These are phyloP conservation scores for Paraplagusia blochii DNA, from an alignment of 2,113 vertebrate genomes.

Conservation along the genomic window DNA sequence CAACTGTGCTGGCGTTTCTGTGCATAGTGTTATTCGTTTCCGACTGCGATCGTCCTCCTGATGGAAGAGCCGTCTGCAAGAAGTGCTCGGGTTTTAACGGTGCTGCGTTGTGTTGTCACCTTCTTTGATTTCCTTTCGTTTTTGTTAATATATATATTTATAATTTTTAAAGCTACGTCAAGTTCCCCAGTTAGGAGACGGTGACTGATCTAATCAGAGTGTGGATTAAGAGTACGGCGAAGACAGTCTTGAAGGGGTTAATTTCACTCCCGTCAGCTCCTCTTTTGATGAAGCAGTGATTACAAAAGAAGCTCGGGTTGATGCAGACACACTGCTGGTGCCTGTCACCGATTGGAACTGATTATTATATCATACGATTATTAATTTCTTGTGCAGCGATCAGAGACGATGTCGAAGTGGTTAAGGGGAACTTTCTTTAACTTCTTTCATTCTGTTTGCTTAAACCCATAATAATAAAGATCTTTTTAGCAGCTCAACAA, in stretches of 20 bases:
- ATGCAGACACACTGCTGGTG: slow-evolving; percentile 26
- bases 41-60: slow-evolving; percentile 13
- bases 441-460: slow-evolving; percentile 24
- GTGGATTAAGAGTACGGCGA: no score
- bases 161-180: slow-evolving; percentile 64
- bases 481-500: slow-evolving; percentile 66
- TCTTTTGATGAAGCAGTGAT: slow-evolving; percentile 21
- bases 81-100: slow-evolving; percentile 50
- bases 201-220: not conserved
- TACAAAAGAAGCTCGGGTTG: slow-evolving; percentile 15
- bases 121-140: slow-evolving; percentile 20
- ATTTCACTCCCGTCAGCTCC: slow-evolving; percentile 26
- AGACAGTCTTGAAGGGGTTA: slow-evolving; percentile 35
- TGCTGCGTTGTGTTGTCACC: slow-evolving; percentile 13
- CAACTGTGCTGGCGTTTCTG: slow-evolving; percentile 14
- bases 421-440: slow-evolving; percentile 24
- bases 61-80: slow-evolving; percentile 26
- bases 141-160: no score
- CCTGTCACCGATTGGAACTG: slow-evolving; percentile 13
- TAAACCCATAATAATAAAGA: slow-evolving; percentile 44
- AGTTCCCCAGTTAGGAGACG: slow-evolving; percentile 45
- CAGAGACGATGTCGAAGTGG: slow-evolving; percentile 49
- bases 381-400: slow-evolving; percentile 32
- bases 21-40: slow-evolving; percentile 56
- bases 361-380: slow-evolving; percentile 18